phyloP scores from a whole-genome alignment of 2,113 vertebrate genomes.

The Erythrocercus mccallii region DNA sequence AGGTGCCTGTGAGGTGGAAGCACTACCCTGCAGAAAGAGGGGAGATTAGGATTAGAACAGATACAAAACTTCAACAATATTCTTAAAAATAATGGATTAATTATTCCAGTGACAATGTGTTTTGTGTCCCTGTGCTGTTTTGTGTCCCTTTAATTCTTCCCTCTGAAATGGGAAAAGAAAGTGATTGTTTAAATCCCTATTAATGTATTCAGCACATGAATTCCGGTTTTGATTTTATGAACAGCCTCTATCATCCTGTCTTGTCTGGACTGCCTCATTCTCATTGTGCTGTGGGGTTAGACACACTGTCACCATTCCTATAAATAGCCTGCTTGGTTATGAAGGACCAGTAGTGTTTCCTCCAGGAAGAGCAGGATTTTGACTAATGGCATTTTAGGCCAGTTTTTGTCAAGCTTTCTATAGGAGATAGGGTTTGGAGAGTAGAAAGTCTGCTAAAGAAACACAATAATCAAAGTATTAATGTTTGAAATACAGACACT shows the following conservation, averaged over 20 bases:
- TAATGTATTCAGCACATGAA: background rate
- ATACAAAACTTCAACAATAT: background rate
- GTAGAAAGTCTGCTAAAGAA: background rate
- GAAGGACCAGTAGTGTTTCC: conserved; percentile 20
- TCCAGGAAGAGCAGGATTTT: background rate
- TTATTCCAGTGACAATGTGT: background rate
- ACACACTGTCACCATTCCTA: conserved; percentile 24
- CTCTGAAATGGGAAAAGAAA: background rate
- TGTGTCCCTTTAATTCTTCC: background rate
- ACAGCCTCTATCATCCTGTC: background rate
- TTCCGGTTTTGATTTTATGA: conserved; percentile 30
- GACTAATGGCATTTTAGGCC: background rate
- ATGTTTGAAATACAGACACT: background rate
- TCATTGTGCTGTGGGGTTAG: conserved; percentile 21
- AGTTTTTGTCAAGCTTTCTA: background rate
- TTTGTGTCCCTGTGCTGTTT: background rate
- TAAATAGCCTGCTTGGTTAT: conserved; percentile 39
- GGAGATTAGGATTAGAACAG: background rate
- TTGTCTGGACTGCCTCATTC: background rate
- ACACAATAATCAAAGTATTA: background rate
- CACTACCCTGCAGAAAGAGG: background rate
- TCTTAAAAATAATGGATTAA: background rate
- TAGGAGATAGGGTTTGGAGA: background rate
- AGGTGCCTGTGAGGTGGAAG: background rate
- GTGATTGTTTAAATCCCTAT: background rate